These are phyloP conservation scores for Heterodera filipjevi DNA, from an alignment of 2,888 invertebrate species.

Conservation along the genomic window DNA sequence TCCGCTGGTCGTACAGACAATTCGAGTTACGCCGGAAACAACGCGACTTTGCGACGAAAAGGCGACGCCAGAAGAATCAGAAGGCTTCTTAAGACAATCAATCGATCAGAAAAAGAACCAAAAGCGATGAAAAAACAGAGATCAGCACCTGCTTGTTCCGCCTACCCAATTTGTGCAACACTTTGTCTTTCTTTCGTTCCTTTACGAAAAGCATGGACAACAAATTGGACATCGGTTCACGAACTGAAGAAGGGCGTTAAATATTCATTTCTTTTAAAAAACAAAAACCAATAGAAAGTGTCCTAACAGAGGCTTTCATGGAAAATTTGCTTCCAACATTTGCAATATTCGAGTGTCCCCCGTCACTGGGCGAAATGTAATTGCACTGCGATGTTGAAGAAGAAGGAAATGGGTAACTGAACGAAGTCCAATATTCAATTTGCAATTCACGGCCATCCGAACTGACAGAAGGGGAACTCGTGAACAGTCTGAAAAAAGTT, in stretches of 20 bases:
- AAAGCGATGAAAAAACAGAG: not conserved
- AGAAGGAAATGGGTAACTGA: constrained; percentile 8
- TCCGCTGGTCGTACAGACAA: constrained; percentile 60
- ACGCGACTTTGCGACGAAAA: constrained; percentile 46
- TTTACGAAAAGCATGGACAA: constrained; percentile 60
- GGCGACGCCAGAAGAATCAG: not conserved
- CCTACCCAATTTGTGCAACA: constrained; percentile 63
- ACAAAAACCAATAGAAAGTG: constrained; percentile 46
- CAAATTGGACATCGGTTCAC: constrained; percentile 43
- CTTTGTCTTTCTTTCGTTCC: constrained; percentile 64
- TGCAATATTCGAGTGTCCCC: not conserved
- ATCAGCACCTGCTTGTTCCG: constrained; percentile 40
- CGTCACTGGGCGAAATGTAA: not conserved
- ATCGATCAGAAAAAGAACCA: constrained; percentile 27
- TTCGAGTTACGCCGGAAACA: constrained; percentile 56
- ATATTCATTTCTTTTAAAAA: not conserved
- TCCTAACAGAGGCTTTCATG: constrained; percentile 58
- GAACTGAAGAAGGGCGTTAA: constrained; percentile 14
- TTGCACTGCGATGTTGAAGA: constrained; percentile 19
- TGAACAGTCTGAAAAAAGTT: not conserved
- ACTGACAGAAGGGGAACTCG: not conserved
- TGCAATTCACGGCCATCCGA: constrained; percentile 49
- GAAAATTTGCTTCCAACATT: constrained; percentile 55
- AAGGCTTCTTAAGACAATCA: not conserved
- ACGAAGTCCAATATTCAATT: constrained; percentile 58